A percentile compares a stretch with the other conserved stretches of the same genome.
These are phyloP conservation scores for Rhinopomastus cyanomelas DNA, from an alignment of 2,113 vertebrate species.

Conservation along the genomic window DNA sequence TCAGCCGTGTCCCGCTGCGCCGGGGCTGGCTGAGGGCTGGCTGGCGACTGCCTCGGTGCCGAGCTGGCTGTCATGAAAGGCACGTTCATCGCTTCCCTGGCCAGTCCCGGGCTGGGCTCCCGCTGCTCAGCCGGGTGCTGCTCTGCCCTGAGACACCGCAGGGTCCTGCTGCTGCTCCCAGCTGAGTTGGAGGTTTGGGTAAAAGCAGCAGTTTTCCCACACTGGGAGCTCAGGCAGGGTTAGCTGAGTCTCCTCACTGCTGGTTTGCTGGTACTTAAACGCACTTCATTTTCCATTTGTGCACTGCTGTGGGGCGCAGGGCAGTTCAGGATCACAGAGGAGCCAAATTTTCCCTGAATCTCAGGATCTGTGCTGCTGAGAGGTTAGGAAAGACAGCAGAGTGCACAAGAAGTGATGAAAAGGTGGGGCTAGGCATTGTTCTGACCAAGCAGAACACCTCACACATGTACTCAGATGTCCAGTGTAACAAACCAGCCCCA, in stretches of 20 bases:
- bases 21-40: background rate
- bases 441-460: background rate
- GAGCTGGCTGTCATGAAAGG: background rate
- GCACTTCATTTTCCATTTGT: rapidly evolving
- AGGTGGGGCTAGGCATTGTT: background rate
- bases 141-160: background rate
- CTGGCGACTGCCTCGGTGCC: background rate
- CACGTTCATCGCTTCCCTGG: background rate
- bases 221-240: background rate
- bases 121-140: background rate
- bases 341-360: background rate
- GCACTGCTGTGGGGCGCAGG: background rate
- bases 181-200: background rate
- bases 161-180: rapidly evolving
- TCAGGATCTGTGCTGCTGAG: background rate
- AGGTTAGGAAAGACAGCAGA: background rate
- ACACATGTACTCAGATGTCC: rapidly evolving
- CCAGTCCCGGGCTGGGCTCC: background rate
- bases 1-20: background rate
- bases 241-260: background rate
- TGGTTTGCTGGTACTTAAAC: background rate
- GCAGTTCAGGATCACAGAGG: background rate
- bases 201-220: background rate
- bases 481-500: background rate
- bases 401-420: background rate